These are phyloP conservation scores for Acanthurus tractus DNA, from an alignment of 2,797 vertebrate species.

Conservation along the genomic window DNA sequence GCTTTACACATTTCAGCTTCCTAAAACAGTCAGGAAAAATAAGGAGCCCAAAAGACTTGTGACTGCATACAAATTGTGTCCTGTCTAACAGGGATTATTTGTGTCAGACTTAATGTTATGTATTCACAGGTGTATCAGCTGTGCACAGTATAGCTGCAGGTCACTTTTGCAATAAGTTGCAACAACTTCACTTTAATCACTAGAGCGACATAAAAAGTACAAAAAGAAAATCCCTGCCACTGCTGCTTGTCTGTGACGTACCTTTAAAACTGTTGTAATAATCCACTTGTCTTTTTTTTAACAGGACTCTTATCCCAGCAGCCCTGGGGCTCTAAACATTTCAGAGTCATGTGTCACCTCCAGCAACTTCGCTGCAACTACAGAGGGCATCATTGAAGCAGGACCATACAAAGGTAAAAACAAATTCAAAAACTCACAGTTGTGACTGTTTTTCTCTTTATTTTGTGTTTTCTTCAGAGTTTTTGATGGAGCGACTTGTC, in stretches of 20 bases:
- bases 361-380: slow-evolving; percentile 87
- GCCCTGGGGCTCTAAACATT: slow-evolving; percentile 86
- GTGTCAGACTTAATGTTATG: too few species aligned
- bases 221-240: not conserved
- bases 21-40: not conserved
- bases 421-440: not conserved
- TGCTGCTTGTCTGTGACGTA: not conserved
- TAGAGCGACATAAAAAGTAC: too few species aligned
- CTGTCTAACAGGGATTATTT: too few species aligned
- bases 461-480: not conserved
- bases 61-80: too few species aligned
- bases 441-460: not conserved
- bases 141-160: too few species aligned
- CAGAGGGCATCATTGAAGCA: slow-evolving; percentile 90
- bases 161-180: too few species aligned
- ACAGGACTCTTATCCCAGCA: slow-evolving; percentile 88
- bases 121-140: too few species aligned
- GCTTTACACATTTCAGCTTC: not conserved
- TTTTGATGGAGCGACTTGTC: slow-evolving; percentile 13
- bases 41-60: too few species aligned
- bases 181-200: too few species aligned
- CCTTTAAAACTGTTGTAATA: not conserved
- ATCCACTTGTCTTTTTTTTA: slow-evolving; percentile 35
- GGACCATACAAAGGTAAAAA: slow-evolving; percentile 88
- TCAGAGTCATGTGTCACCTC: slow-evolving; percentile 89